These are phyloP conservation scores for Drosophila fungiperda DNA, from an alignment of 2,888 invertebrate species.

Conservation along the genomic window DNA sequence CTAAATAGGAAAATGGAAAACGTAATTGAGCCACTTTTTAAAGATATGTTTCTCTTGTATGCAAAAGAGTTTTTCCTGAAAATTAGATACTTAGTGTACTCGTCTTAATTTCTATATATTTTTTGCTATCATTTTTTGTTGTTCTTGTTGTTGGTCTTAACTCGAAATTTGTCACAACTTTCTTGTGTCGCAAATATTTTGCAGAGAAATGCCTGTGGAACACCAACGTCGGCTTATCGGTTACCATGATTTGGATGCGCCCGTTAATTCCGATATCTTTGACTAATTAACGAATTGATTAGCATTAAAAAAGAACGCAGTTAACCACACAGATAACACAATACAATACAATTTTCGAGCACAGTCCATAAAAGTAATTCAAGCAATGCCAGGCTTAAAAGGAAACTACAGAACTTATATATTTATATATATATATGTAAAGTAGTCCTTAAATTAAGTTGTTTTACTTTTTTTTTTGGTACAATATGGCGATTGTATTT, in stretches of 20 bases:
- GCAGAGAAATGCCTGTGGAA: conserved; percentile 88
- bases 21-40: background rate
- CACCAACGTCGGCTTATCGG: conserved; percentile 92
- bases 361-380: conserved; percentile 64
- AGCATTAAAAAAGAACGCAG: conserved; percentile 38
- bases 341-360: conserved; percentile 37
- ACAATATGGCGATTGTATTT: conserved; percentile 64
- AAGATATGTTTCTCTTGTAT: background rate
- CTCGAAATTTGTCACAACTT: conserved; percentile 78
- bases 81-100: conserved; percentile 12
- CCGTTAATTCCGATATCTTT: conserved; percentile 92
- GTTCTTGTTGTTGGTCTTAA: conserved; percentile 65
- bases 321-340: conserved; percentile 30
- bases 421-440: conserved; percentile 24
- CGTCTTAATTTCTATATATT: conserved; percentile 17
- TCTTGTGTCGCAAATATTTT: conserved; percentile 86
- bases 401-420: conserved; percentile 26
- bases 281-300: conserved; percentile 77
- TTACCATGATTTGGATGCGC: conserved; percentile 96
- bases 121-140: conserved; percentile 47
- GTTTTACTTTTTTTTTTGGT: conserved; percentile 19
- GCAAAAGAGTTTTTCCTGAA: background rate
- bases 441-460: conserved; percentile 22
- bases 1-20: background rate
- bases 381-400: conserved; percentile 53